Evolutionary conservation across 2,113 vertebrate species (phyloP), one percentile per base, ranked within the genome.

Genomic region (Thunnus thynnus): DNA sequence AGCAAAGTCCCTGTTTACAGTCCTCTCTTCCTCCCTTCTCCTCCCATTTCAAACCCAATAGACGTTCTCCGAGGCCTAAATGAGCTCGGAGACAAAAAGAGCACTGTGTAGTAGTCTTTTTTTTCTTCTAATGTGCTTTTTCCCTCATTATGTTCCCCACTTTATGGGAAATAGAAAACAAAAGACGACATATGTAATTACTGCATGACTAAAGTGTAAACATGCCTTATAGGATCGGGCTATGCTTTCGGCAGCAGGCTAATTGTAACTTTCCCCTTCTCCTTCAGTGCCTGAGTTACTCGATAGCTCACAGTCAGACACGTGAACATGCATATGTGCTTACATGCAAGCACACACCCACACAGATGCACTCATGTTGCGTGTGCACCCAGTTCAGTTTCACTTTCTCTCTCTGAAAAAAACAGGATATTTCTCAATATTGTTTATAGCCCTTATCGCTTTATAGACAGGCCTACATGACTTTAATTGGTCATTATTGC

Each of bases 161-260:
- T 92, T 93, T 89, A 83, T 79, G 91, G 81, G 89, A 72, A 86
- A 75, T 66, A 74, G 88, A 91, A 93, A 94, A 93, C 92, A 93
- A 93, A 92, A 90, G 90, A 88, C 60, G 88, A 92, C 93, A 93
- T 89, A 85, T 94, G 92, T 94, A 94, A 94, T 94, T 92, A 94
- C 90, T 4, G 85, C 82, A 63, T 84, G 89, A 93, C 89, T 89
- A 82, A 90, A 90, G 89, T 78, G 68, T 91, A 91, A 94, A 94
- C 93, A 93, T 77, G 82, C 72, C 81, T 81, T 32, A 46, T 71
- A 83, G 80, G 72, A 83, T 22, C 82, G 66, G 89, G 90, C 91
- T 84, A 69, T 18, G 90, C 92, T 93, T 71, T 87, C 27, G 84
- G 92, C 90, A 57, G 83, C 30, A 4, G 70, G 83, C 87, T 93